Base-by-base conservation (phyloP, 2,888 invertebrate genomes). In the Balanococcus diminutus region DNA sequence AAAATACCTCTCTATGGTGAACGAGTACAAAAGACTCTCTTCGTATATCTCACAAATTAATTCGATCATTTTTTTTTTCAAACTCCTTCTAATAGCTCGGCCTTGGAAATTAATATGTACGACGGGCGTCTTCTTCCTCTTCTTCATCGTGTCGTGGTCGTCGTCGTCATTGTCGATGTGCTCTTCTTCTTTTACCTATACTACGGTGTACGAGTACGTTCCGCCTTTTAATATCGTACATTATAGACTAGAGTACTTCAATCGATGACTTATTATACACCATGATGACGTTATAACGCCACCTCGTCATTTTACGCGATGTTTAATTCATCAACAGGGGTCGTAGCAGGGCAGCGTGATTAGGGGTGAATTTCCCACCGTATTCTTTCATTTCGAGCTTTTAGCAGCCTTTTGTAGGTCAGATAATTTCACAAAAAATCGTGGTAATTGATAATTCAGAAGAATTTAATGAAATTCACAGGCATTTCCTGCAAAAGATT, bases 101-200 rank as follows among this genome's bases (percentile, higher is more conserved):
- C 75, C 75, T 79, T 79, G 75, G 75, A 79, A 79, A 79, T 79
- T 79, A 79, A 79, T 79, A 79, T 79, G 75, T 79, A 36, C 75
- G 28, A 28, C 67, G 56, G 56, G 56, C 56, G 56, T 56, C 56
- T 56, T 56, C 56, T 56, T 56, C 56, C 56, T 56, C 19, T 19
- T 51, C 51, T 22, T 22, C 8, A 8, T 56, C 56, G 22, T 56
- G 56, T 56, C 56, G 56, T 56, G 5, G 36, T 36, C 36, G 36
- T 36, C 36, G 36, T 36, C 8, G 8, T n/a, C n/a, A n/a, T n/a
- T n/a, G n/a, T n/a, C n/a, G 46, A 46, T 46, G 36, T 36, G 11
- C 22, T 22, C 22, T 56, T 56, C 22, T 56, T 19, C 56, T 56
- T 56, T 1, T 46, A n/a, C 46, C 1, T 22, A 22, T 56, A 8